Evolutionary conservation across 2,113 vertebrate species (phyloP).

Genomic region (Atrichornis clamosus): DNA sequence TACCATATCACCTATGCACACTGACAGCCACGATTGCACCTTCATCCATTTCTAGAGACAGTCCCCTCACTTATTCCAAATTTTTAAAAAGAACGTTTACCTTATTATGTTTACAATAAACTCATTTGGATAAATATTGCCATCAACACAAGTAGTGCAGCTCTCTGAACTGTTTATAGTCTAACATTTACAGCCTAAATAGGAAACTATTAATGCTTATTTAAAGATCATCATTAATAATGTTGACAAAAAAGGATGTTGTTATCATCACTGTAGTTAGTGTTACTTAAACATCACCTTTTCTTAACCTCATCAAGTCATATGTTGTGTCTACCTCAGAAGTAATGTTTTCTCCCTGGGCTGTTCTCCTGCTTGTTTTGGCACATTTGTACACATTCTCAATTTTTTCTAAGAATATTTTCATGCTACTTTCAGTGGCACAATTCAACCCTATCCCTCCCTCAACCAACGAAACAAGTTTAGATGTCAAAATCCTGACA

Average conservation of each 20-base stretch:
- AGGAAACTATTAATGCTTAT: not conserved
- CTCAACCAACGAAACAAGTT: not conserved
- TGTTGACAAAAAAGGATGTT: not conserved
- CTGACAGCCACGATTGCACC: not conserved
- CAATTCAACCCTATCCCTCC: not conserved
- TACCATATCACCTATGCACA: not conserved
- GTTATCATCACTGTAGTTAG: not conserved
- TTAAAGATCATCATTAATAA: not conserved
- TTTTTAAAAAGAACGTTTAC: not conserved
- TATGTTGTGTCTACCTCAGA: not conserved
- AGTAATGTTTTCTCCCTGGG: not conserved
- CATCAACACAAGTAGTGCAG: not conserved
- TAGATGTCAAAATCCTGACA: not conserved
- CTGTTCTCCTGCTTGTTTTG: not conserved
- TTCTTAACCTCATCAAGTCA: not conserved
- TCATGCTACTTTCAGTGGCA: not conserved
- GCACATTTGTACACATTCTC: fast-evolving
- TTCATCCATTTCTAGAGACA: not conserved
- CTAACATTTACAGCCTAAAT: not conserved
- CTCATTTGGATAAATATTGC: not conserved
- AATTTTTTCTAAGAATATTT: not conserved
- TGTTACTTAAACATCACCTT: not conserved
- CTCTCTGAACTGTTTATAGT: not conserved
- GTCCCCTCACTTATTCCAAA: fast-evolving
- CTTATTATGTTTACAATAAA: not conserved